Percentiles rank a stretch among this genome's conserved stretches.
These are phyloP conservation scores for Harpalus rubripes DNA, from an alignment of 2,888 invertebrate genomes.

Conservation along the genomic window DNA sequence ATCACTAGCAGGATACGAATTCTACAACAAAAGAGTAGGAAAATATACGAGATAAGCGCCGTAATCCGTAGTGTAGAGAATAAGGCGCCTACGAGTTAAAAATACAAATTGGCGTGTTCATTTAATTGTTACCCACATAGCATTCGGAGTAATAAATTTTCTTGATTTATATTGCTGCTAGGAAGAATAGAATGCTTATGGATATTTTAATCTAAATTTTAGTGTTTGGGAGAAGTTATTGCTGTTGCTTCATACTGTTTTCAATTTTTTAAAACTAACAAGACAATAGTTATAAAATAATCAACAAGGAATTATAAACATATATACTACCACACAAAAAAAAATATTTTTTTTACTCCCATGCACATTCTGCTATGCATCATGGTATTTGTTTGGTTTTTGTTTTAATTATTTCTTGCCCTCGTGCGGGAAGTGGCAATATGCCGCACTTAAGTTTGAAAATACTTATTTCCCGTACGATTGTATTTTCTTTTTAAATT, in stretches of 20 bases:
- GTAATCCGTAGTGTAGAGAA: constrained; percentile 19
- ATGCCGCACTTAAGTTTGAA: too few species aligned
- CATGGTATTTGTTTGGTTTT: too few species aligned
- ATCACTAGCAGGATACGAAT: background rate
- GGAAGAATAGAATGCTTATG: background rate
- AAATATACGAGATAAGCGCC: constrained; percentile 23
- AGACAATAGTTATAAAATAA: background rate
- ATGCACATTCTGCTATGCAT: too few species aligned
- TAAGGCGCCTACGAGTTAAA: constrained; percentile 32
- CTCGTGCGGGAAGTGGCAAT: too few species aligned
- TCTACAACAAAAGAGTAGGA: constrained; percentile 21
- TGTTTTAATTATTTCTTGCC: too few species aligned
- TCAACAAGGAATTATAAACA: background rate
- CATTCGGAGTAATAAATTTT: constrained; percentile 12
- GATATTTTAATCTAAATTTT: constrained; percentile 43
- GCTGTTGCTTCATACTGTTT: constrained; percentile 24
- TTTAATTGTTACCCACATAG: constrained; percentile 37
- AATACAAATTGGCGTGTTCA: constrained; percentile 42
- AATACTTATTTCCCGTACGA: too few species aligned
- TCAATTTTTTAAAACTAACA: background rate
- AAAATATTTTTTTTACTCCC: too few species aligned
- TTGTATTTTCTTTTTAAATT: too few species aligned
- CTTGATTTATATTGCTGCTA: constrained; percentile 31
- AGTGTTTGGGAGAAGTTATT: constrained; percentile 21
- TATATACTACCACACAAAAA: background rate